A percentile compares a stretch with the other conserved stretches of the same genome.
These are phyloP conservation scores for Unio delphinus DNA, from an alignment of 2,888 invertebrate species.

Conservation along the genomic window DNA sequence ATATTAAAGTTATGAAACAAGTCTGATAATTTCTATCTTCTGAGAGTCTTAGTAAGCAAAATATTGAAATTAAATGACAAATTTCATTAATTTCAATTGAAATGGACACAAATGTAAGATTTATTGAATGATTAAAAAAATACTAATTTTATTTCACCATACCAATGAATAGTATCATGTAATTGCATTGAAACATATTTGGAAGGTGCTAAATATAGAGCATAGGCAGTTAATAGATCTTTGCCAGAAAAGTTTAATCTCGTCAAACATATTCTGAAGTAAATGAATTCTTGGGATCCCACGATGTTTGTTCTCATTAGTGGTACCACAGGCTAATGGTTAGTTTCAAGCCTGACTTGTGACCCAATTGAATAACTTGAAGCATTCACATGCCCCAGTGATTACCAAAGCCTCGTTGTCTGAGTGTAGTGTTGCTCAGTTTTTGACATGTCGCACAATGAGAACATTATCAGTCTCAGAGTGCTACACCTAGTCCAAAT, in stretches of 20 bases:
- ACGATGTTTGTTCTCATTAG: constrained; percentile 63
- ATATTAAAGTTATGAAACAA: no score
- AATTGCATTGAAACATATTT: no score
- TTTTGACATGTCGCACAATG: constrained; percentile 56
- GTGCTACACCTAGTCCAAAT: constrained; percentile 56
- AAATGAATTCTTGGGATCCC: constrained; percentile 63
- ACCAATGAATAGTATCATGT: no score
- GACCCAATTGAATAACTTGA: constrained; percentile 56
- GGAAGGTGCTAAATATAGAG: no score
- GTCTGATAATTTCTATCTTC: no score
- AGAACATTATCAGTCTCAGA: constrained; percentile 62
- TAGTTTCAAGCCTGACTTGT: constrained; percentile 61
- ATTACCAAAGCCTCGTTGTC: constrained; percentile 66
- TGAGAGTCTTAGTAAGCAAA: no score
- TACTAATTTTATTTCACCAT: no score
- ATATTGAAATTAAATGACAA: no score
- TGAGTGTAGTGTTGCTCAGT: constrained; percentile 65
- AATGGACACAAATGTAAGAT: no score
- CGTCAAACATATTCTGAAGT: constrained; percentile 59
- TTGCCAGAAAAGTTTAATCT: constrained; percentile 59
- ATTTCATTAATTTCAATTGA: no score
- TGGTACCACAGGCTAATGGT: constrained; percentile 67
- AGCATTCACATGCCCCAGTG: constrained; percentile 45
- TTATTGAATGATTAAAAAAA: no score
- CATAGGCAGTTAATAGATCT: no score